Evolutionary conservation across 2,797 vertebrate species (phyloP).

Genomic region (Aplochiton taeniatus): DNA sequence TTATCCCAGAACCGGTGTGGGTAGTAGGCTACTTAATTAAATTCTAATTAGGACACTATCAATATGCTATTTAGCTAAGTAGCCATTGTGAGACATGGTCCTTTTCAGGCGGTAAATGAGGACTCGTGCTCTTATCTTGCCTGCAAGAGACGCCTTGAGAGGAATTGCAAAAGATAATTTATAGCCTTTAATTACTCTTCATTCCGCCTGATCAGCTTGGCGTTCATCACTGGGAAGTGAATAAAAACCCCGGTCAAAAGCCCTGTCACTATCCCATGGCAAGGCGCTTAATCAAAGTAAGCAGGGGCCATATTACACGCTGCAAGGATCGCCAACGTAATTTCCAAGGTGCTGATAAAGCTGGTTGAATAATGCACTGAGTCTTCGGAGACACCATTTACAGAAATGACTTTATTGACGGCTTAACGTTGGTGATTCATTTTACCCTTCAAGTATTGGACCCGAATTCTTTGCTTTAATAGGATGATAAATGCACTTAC

Average conservation of each 20-base stretch:
- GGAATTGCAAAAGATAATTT: constrained; percentile 94
- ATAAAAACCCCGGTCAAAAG: constrained; percentile 89
- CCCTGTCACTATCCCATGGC: constrained; percentile 93
- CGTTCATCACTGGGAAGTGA: constrained; percentile 91
- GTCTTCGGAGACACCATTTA: constrained; percentile 96
- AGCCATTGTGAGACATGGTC: constrained; percentile 86
- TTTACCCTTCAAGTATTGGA: constrained; percentile 92
- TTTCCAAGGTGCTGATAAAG: constrained; percentile 99
- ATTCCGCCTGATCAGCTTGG: constrained; percentile 94
- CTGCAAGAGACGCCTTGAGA: constrained; percentile 87
- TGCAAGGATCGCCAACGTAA: constrained; percentile 83
- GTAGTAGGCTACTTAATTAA: constrained; percentile 89
- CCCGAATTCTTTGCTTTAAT: constrained; percentile 95
- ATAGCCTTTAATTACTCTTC: constrained; percentile 99
- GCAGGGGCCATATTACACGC: constrained; percentile 85
- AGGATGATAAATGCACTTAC: constrained; percentile 96
- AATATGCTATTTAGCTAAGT: constrained; percentile 92
- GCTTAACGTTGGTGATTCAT: constrained; percentile 98
- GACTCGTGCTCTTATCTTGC: constrained; percentile 90
- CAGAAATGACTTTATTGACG: constrained; percentile 99
- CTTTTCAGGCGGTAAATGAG: constrained; percentile 87
- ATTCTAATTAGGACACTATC: constrained; percentile 99
- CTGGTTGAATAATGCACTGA: constrained; percentile 92
- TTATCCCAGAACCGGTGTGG: constrained; percentile 89
- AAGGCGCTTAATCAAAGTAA: constrained; percentile 97